These are phyloP conservation scores for Ophraella communa DNA, from an alignment of 2,888 invertebrate species.

Conservation along the genomic window DNA sequence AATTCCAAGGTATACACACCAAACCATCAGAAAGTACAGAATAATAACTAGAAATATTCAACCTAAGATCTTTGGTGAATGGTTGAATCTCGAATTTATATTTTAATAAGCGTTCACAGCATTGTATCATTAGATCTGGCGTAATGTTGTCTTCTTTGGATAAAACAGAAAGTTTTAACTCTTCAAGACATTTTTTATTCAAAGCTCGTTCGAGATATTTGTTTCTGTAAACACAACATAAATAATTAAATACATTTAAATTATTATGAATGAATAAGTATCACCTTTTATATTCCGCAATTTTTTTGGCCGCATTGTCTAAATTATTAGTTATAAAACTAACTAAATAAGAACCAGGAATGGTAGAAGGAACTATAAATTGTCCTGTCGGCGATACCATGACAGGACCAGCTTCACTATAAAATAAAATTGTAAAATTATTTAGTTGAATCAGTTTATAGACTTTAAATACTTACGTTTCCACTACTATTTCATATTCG, in stretches of 20 bases:
- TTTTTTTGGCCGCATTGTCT: constrained; percentile 73
- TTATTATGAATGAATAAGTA: no score
- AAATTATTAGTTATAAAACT: constrained; percentile 83
- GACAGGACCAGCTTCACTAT: constrained; percentile 89
- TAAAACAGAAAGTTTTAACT: constrained; percentile 74
- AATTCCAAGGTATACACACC: constrained; percentile 94
- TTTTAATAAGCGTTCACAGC: constrained; percentile 74
- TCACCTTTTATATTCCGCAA: constrained; percentile 78
- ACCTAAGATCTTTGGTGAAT: constrained; percentile 69
- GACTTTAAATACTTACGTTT: constrained; percentile 74
- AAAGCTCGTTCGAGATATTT: constrained; percentile 82
- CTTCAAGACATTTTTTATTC: constrained; percentile 69
- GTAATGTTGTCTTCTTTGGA: constrained; percentile 91
- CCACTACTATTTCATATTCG: constrained; percentile 84
- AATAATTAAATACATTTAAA: no score
- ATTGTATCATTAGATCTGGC: constrained; percentile 87
- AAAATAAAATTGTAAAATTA: constrained; percentile 42
- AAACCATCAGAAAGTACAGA: constrained; percentile 90
- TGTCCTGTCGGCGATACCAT: constrained; percentile 95
- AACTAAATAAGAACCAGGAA: constrained; percentile 85
- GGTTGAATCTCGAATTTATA: constrained; percentile 60
- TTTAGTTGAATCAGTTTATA: neutral
- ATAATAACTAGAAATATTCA: constrained; percentile 89
- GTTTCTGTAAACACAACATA: constrained; percentile 63
- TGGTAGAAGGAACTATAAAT: constrained; percentile 89